Evolutionary conservation across 2,797 vertebrate genomes (phyloP).

Genomic region (Manis javanica): DNA sequence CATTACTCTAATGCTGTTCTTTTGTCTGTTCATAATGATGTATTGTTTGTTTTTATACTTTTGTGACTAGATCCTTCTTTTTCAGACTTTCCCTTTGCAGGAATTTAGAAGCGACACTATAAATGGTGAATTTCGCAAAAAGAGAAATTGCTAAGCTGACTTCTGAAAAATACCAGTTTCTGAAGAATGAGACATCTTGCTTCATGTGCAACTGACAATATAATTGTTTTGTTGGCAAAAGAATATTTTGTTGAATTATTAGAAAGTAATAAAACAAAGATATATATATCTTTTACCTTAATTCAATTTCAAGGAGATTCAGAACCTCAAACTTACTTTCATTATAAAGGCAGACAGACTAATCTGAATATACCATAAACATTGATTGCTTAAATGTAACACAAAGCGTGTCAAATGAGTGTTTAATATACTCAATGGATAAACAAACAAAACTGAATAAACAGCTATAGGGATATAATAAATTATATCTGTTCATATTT

Average conservation of each 20-base stretch:
- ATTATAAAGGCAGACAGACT: background rate
- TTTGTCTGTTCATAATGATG: background rate
- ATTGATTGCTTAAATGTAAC: background rate
- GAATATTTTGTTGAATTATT: background rate
- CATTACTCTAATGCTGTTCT: background rate
- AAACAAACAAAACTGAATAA: constrained; percentile 86
- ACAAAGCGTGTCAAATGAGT: constrained; percentile 55
- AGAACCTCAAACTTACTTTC: background rate
- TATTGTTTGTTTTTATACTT: background rate
- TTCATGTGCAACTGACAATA: too few species aligned
- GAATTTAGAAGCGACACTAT: background rate
- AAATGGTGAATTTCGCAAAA: background rate
- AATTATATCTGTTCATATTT: constrained; percentile 89
- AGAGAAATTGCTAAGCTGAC: background rate
- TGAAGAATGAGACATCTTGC: background rate
- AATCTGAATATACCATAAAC: background rate
- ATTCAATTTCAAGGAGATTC: background rate
- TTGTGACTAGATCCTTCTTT: background rate
- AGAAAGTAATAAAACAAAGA: background rate
- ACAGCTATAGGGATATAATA: constrained; percentile 84
- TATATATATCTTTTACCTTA: background rate
- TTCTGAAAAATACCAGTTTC: background rate
- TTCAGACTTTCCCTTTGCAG: background rate
- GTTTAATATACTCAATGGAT: constrained; percentile 86
- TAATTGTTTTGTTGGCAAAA: too few species aligned